Evolutionary conservation across 2,113 vertebrate genomes (phyloP), one percentile per base, ranked within the genome.

Genomic region (Grallaria varia): DNA sequence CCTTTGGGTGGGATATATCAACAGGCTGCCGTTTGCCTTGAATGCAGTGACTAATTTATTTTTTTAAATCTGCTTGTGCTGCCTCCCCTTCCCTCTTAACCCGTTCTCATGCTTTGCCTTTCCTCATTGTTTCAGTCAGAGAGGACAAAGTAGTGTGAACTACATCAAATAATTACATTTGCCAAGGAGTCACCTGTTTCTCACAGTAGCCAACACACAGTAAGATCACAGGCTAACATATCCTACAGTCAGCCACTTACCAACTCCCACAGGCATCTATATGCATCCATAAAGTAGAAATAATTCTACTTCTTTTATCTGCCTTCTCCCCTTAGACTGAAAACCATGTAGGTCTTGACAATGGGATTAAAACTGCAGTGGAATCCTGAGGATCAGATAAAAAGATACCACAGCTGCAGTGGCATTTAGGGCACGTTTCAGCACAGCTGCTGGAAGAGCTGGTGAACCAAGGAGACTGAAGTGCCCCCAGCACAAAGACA

Each of bases 1-100:
- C 89, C 74, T 90, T 39, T 19, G 94, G 93, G 94, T 95, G 93
- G 86, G 67, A 93, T 90, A 22, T 49, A 85, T 91, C 89, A 85
- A 58, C 89, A 93, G 87, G 84, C 94, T 87, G 89, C 62, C 4
- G 0, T 89, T 93, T 87, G 87, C 84, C 78, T 89, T 77, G 64
- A 72, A 59, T 25, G 13, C 73, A 84, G 77, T 67, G 58, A 83
- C 82, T 83, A 33, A 93, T 53, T 44, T 44, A 67, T 55, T 60
- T 64, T 50, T 72, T 40, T 2, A 6, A 81, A 85, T 76, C 67
- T 79, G 39, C 59, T 62, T 59, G 23, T n/a, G 52, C 66, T 94
- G 58, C 84, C 80, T 44, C 37, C 44, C 89, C 53, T 94, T 69
- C 81, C 62, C 84, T 80, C 66, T 91, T 94, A 95, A 96, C 89